Evolutionary conservation across 2,888 invertebrate genomes (phyloP).

Genomic region (Leuctra nigra): DNA sequence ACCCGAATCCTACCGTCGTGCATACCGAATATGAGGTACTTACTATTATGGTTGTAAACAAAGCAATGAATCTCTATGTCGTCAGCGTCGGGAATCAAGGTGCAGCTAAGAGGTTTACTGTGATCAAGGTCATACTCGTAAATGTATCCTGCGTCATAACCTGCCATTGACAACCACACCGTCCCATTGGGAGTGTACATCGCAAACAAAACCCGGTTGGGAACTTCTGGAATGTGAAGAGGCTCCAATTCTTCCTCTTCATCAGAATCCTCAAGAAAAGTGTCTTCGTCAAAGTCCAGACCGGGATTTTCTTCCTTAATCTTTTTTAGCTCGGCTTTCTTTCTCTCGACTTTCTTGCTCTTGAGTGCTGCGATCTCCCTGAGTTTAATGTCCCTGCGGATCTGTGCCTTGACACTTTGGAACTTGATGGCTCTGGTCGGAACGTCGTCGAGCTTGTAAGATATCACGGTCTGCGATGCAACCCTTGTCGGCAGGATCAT

Average conservation of each 20-base stretch:
- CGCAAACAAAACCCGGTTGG: conserved; percentile 52
- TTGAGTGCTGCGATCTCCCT: conserved; percentile 48
- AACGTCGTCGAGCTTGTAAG: conserved; percentile 41
- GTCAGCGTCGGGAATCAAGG: conserved; percentile 46
- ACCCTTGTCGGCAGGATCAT: conserved; percentile 43
- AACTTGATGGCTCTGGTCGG: conserved; percentile 44
- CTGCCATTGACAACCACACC: conserved; percentile 56
- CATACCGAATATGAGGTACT: conserved; percentile 53
- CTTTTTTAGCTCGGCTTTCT: conserved; percentile 52
- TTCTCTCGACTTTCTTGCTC: conserved; percentile 45
- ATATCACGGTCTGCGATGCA: conserved; percentile 42
- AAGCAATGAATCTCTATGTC: conserved; percentile 52
- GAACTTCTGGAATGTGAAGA: conserved; percentile 48
- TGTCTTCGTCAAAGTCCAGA: conserved; percentile 52
- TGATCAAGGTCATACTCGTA: conserved; percentile 51
- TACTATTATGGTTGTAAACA: conserved; percentile 42
- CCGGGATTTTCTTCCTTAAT: conserved; percentile 51
- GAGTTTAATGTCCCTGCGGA: conserved; percentile 52
- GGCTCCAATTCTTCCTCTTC: conserved; percentile 48
- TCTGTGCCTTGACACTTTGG: conserved; percentile 52
- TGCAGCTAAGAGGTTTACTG: conserved; percentile 42
- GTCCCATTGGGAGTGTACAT: conserved; percentile 46
- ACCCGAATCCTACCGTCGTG: conserved; percentile 54
- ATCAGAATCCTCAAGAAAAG: conserved; percentile 51
- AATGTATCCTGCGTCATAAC: conserved; percentile 60